Evolutionary conservation across 2,888 invertebrate species (phyloP), one percentile per base, ranked within the genome.

Genomic region (Athalia cordata): DNA sequence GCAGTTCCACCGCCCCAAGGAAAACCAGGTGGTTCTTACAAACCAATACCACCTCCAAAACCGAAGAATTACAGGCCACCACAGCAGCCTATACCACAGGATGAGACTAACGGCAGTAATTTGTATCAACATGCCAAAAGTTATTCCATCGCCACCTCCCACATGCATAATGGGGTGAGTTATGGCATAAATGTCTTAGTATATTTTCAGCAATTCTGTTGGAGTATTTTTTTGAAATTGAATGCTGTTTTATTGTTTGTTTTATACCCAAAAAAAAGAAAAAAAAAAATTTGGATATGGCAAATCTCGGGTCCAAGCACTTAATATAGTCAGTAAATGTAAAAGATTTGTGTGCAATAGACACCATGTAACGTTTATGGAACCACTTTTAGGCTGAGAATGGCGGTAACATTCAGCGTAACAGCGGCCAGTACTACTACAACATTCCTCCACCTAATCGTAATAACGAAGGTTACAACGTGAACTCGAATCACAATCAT

Each of bases 31-130:
- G 89, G 90, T 79, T 92, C 93, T 1, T 97, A 97, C 91, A 97
- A 97, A 90, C 97, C 97, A 0, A 95, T 97, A 77, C 97, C 97
- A 61, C 97, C 97, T 49, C 97, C 97, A 7, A 98, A 98, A 87
- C 97, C 97, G 66, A 97, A 97, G 88, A 97, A 97, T 90, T 97
- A 97, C 90, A 93, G 96, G 64, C 96, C 97, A 57, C 95, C 95
- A 0, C 91, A 92, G 78, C 88, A 87, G 76, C 90, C 91, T 43
- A 62, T 87, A 45, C 81, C 84, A 11, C 87, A 87, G 77, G 85
- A 87, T 29, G 87, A 87, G 55, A 86, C 83, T 13, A 86, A 83
- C 64, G 81, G 86, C 3, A 85, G 81, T n/a, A 88, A 86, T 79
- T 80, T 87, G 77, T 91, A 91, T 81, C 91, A 92, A 68, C 92